Evolutionary conservation across 2,113 vertebrate genomes (phyloP), one percentile per base, ranked within the genome.

Genomic region (Taxidea taxus): DNA sequence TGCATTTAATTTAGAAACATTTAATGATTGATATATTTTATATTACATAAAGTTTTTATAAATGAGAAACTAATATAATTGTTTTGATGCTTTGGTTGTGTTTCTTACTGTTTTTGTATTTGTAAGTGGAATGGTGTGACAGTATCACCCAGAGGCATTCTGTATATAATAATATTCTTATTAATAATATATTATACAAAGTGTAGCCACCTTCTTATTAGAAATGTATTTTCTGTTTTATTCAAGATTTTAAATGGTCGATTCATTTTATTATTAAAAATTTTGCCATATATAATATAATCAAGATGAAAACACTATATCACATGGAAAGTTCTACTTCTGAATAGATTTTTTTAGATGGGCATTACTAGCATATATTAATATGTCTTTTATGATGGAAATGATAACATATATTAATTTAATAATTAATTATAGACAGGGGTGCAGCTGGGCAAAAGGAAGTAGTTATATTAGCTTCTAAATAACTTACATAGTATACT

Each of bases 191-290:
- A n/a, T 39, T 90, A 72, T 82, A 91, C 2, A 49, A 75, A 85
- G 15, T 64, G 1, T 47, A 75, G 7, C 13, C 62, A 77, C 14
- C 60, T 72, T 77, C 27, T 62, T 56, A 58, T 75, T 93, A 37
- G 56, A 96, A 93, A 90, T 54, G 0, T 39, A 44, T 62, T 91
- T 97, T 93, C 23, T 95, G 7, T 16, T 93, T 97, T 92, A 84
- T 9, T 95, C 34, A 47, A 0, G 3, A 83, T 75, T 87, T 92
- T 83, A 21, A 82, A 49, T 51, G 13, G 12, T 34, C 47, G 64
- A 23, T 66, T 70, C 2, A 66, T 78, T 94, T 74, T 37, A 78
- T 77, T 85, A 70, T 56, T 42, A 83, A 87, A 29, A 66, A 81
- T 12, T 64, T 94, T 60, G 1, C 16, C n/a, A 51, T 66, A 20